Percentiles rank a stretch among this genome's conserved stretches.
Evolutionary conservation across 2,113 vertebrate species (phyloP).

Genomic region (Oncorhynchus gorbuscha): DNA sequence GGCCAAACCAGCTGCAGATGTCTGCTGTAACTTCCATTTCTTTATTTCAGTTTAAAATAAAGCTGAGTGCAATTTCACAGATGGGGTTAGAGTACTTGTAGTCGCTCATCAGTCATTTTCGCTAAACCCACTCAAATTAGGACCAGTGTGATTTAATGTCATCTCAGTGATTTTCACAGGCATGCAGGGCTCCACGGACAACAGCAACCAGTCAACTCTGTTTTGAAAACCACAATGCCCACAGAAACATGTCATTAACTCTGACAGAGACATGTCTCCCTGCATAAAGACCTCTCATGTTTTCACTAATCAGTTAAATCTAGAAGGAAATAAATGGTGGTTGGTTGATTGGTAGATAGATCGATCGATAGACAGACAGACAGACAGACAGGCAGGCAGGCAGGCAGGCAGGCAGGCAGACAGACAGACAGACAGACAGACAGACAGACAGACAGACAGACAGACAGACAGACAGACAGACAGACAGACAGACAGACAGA

Average conservation of each 20-base stretch:
- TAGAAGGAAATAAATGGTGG: not conserved
- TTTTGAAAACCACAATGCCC: not conserved
- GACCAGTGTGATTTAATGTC: constrained; percentile 13
- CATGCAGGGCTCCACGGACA: not conserved
- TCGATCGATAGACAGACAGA: fast-evolving
- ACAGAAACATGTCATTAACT: constrained; percentile 15
- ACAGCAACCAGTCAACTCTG: not conserved
- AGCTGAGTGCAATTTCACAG: constrained; percentile 8
- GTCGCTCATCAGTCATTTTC: constrained; percentile 20
- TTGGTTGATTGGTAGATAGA: fast-evolving
- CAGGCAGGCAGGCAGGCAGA: too few relatives aligned
- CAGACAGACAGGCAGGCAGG: fast-evolving
- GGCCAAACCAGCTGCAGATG: constrained; percentile 18
- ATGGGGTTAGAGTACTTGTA: constrained; percentile 19
- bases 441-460: too few relatives aligned
- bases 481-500: too few relatives aligned
- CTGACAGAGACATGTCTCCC: constrained; percentile 1
- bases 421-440: fast-evolving
- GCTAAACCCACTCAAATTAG: constrained; percentile 18
- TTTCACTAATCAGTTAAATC: not conserved
- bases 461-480: not conserved
- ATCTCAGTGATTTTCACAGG: constrained; percentile 16
- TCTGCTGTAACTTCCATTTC: constrained; percentile 9
- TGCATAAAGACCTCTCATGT: not conserved
- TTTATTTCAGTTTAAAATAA: constrained; percentile 25